Evolutionary conservation across 2,888 invertebrate species (phyloP).

Genomic region (Unio pictorum): DNA sequence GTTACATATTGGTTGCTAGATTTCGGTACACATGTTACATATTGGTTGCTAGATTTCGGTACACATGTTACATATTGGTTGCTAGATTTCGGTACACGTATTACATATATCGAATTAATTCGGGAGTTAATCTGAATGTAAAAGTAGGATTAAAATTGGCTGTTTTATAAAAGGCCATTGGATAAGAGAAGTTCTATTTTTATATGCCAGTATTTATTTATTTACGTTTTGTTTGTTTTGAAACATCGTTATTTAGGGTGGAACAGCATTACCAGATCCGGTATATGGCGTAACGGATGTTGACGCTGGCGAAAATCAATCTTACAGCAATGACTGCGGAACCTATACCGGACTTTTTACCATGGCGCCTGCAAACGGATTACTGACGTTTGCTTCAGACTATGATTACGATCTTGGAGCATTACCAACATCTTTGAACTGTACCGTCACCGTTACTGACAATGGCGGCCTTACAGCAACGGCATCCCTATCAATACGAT

Average conservation of each 20-base stretch:
- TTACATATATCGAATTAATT: no score
- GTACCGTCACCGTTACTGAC: constrained; percentile 28
- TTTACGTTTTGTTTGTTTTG: no score
- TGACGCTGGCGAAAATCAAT: constrained; percentile 26
- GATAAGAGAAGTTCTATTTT: no score
- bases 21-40: no score
- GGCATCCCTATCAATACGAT: constrained; percentile 18
- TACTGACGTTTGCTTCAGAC: constrained; percentile 20
- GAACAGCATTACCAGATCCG: constrained; percentile 26
- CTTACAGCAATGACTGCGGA: constrained; percentile 19
- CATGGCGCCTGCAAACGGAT: constrained; percentile 15
- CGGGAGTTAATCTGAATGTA: no score
- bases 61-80: no score
- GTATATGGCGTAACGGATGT: constrained; percentile 29
- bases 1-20: no score
- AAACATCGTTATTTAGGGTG: constrained; percentile 15
- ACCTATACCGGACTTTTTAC: constrained; percentile 15
- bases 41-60: no score
- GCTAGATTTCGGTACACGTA: no score
- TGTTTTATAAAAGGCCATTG: no score
- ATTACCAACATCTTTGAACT: constrained; percentile 11
- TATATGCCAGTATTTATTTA: no score
- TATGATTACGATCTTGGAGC: constrained; percentile 28
- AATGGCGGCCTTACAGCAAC: constrained; percentile 19
- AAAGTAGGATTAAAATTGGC: no score